These are phyloP conservation scores for Ophion ventricosus DNA, from an alignment of 2,888 invertebrate species.

Conservation along the genomic window DNA sequence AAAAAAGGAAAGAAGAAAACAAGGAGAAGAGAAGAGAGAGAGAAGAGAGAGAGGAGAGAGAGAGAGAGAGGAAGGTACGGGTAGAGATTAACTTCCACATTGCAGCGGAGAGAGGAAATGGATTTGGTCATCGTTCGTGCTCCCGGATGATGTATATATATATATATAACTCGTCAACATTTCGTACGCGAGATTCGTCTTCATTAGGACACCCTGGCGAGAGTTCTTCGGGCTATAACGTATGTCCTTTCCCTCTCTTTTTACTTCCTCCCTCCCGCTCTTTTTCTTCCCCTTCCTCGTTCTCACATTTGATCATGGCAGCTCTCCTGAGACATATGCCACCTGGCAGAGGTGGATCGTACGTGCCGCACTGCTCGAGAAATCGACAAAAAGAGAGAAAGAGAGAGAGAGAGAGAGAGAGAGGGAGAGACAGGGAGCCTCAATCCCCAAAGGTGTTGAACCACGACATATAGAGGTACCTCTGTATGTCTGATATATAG, in stretches of 20 bases:
- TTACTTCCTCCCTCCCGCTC: slow-evolving; percentile 8
- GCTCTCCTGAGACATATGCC: slow-evolving; percentile 69
- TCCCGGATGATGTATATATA: slow-evolving; percentile 15
- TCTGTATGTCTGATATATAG: not conserved
- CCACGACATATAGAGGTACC: slow-evolving; percentile 4
- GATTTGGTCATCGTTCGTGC: slow-evolving; percentile 72
- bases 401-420: slow-evolving; percentile 16
- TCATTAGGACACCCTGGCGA: slow-evolving; percentile 82
- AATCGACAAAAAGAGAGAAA: slow-evolving; percentile 24
- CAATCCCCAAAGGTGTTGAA: slow-evolving; percentile 50
- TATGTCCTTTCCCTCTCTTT: slow-evolving; percentile 21
- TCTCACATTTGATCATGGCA: slow-evolving; percentile 30
- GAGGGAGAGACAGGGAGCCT: slow-evolving; percentile 10
- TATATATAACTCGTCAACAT: slow-evolving; percentile 68
- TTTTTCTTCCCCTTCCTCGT: slow-evolving; percentile 22
- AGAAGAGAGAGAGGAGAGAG: slow-evolving; percentile 64
- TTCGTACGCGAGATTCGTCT: slow-evolving; percentile 81
- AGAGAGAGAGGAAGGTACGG: slow-evolving; percentile 2
- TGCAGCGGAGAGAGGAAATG: slow-evolving; percentile 71
- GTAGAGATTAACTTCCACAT: slow-evolving; percentile 32
- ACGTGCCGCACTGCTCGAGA: slow-evolving; percentile 28
- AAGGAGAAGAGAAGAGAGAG: too few relatives aligned
- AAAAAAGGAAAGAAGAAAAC: too few relatives aligned
- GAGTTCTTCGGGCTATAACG: slow-evolving; percentile 67
- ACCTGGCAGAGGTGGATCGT: slow-evolving; percentile 77